Base-by-base conservation (phyloP, 1,140 invertebrate species). In the Catajapyx aquilonaris region DNA sequence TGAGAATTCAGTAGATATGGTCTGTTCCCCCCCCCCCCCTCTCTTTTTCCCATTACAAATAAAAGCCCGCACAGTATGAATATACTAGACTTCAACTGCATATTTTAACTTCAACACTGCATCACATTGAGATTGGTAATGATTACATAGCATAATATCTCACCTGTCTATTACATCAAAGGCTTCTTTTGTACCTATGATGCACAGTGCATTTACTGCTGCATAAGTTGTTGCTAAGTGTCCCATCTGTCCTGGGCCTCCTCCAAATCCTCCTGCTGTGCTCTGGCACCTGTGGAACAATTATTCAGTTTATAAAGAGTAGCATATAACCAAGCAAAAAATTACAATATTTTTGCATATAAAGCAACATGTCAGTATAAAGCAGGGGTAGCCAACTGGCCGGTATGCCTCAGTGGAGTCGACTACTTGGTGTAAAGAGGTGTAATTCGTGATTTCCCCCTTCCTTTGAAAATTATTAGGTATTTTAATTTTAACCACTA, bases 221-320 rank as follows among this genome's bases (percentile, higher is more conserved):
- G 91, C 94, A 65, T 96, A 99, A 4, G 93, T 97, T 20, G 91
- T 73, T 1, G 93, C 94, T 35, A 98, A 63, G 62, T 99, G 94
- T 19, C 90, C 61, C 50, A 71, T 61, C 56, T 98, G 93, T 2
- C 72, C 71, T 0, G 90, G 91, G 13, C 90, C 91, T 45, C 93
- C 91, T 33, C 78, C 86, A 68, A 91, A 97, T 4, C 90, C 90
- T 20, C 91, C 90, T 41, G 69, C 62, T 4, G 70, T 64, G 49
- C 70, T 60, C 47, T 90, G 84, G 54, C 87, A 93, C 48, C 71
- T 70, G 31, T 38, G 46, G n/a, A n/a, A n/a, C n/a, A n/a, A n/a
- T n/a, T n/a, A n/a, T n/a, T n/a, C n/a, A n/a, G n/a, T n/a, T n/a
- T n/a, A n/a, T n/a, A n/a, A n/a, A n/a, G n/a, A n/a, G n/a, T n/a